phyloP scores from a whole-genome alignment of 2,797 vertebrate genomes.

The Hozukius guyotensis region DNA sequence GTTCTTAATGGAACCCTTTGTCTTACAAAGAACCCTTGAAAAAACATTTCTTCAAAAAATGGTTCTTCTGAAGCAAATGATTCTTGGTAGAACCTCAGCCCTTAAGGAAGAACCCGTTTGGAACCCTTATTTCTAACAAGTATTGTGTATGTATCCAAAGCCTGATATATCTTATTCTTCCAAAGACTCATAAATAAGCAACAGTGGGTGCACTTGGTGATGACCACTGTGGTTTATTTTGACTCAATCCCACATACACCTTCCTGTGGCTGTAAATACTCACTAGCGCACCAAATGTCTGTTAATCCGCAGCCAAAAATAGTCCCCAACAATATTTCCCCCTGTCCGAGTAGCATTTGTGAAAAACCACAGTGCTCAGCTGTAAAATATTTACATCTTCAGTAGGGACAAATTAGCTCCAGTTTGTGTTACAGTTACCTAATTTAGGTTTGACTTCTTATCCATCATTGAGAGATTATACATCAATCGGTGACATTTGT shows the following conservation, averaged over 20 bases:
- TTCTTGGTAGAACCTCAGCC: not conserved
- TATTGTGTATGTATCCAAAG: not conserved
- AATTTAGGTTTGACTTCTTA: not conserved
- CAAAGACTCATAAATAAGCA: not conserved
- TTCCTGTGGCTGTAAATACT: not conserved
- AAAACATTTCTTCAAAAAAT: not conserved
- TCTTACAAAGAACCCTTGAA: not conserved
- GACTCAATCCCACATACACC: not conserved
- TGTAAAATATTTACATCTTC: not conserved
- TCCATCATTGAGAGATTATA: not conserved
- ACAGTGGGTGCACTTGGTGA: not conserved
- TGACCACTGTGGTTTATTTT: not conserved
- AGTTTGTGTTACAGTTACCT: not conserved
- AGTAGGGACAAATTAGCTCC: not conserved
- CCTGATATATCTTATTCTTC: not conserved
- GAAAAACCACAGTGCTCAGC: not conserved
- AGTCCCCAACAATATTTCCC: not conserved
- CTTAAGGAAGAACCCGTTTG: too few relatives aligned
- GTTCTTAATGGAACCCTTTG: not conserved
- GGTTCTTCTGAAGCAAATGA: not conserved
- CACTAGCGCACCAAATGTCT: not conserved
- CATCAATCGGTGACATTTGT: not conserved
- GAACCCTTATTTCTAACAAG: too few relatives aligned
- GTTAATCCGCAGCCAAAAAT: not conserved
- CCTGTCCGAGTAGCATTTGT: not conserved